Base-by-base conservation (phyloP, 2,888 invertebrate species). In the Acrobasis consociella region DNA sequence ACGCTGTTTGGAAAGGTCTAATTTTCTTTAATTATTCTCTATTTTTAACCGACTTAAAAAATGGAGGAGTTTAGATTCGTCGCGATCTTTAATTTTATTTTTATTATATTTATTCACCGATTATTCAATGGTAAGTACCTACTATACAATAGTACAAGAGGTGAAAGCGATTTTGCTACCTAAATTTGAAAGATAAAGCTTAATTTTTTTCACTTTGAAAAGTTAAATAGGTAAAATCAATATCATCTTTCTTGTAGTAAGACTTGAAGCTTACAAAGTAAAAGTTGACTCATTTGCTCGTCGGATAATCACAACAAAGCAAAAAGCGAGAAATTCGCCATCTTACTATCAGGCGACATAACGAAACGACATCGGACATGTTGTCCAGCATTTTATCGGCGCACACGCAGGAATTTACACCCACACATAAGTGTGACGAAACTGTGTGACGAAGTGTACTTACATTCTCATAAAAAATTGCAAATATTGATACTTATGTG, bases 321-420 rank as follows among this genome's bases (percentile, higher is more conserved):
- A 51, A 31, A 51, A 51, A 16, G 5, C 22, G 16, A 16, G 15
- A 16, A 16, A 15, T 39, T 39, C 49, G 62, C 66, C 63, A 61
- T 66, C 61, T 16, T 50, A 56, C 55, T 66, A 64, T 64, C 60
- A 52, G 52, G 58, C 49, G 50, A 51, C 60, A 61, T 66, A 63
- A 58, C 62, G 16, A 62, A 59, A 53, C 49, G 55, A 62, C 65
- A 69, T 72, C 64, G 55, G 17, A 70, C 71, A 74, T 78, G 70
- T 53, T 73, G 70, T 76, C 73, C 67, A 67, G 67, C 69, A 67
- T 68, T 78, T 79, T 78, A 79, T 74, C 70, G 69, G 38, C 42
- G 39, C 58, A 50, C 58, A 31, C n/a, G 31, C 50, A 16, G 38
- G 42, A 55, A 50, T 9, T 46, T 5, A 46, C 42, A 46, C 58